These are phyloP conservation scores for Saturnia japonica DNA, from an alignment of 2,888 invertebrate genomes.

Conservation along the genomic window DNA sequence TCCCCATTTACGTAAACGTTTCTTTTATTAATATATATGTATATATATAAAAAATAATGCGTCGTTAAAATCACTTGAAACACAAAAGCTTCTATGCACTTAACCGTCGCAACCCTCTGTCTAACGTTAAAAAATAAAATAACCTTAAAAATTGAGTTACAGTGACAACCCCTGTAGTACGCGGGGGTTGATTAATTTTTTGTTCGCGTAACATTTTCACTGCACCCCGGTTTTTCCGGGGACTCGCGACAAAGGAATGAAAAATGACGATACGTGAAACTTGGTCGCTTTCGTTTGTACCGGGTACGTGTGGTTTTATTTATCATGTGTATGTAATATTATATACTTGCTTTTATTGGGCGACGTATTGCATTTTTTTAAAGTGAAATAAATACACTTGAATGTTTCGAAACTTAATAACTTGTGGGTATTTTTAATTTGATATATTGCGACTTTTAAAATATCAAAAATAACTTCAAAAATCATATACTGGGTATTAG, in stretches of 20 bases:
- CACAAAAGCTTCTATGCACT: neutral
- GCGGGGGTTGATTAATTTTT: slow-evolving; percentile 20
- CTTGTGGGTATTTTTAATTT: too few relatives aligned
- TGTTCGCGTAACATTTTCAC: neutral
- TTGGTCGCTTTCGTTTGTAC: neutral
- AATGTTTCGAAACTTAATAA: too few relatives aligned
- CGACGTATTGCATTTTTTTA: neutral
- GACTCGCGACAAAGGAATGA: slow-evolving; percentile 23
- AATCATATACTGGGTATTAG: too few relatives aligned
- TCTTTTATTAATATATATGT: neutral
- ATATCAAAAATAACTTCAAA: too few relatives aligned
- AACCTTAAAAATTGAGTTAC: slow-evolving; percentile 17
- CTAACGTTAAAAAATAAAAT: slow-evolving; percentile 19
- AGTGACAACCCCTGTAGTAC: slow-evolving; percentile 5
- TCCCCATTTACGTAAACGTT: neutral
- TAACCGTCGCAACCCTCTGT: slow-evolving; percentile 6
- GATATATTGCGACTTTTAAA: too few relatives aligned
- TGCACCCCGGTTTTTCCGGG: slow-evolving; percentile 18
- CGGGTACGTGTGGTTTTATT: neutral
- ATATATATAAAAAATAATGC: neutral
- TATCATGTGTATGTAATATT: neutral
- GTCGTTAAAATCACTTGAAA: neutral
- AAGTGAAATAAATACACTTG: neutral
- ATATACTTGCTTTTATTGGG: neutral
- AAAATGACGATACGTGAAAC: slow-evolving; percentile 11